Evolutionary conservation across 92 coral and sea anemone genomes (phyloP).

Genomic region (Siderastrea radians): DNA sequence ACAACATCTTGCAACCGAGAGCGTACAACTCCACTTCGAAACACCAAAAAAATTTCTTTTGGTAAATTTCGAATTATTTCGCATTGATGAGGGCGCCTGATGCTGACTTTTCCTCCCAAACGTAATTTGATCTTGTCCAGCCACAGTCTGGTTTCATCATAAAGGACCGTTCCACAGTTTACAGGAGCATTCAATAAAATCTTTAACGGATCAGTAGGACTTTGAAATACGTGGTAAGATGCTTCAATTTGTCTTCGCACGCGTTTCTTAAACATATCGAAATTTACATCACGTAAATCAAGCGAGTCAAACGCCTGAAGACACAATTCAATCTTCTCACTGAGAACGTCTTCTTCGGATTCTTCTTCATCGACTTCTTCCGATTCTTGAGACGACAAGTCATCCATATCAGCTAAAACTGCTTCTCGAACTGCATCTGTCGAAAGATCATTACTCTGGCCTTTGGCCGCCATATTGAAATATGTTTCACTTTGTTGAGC

Average conservation of each 20-base stretch:
- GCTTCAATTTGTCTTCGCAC: conserved; percentile 42
- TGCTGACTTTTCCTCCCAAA: conserved; percentile 47
- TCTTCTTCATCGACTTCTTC: conserved; percentile 33
- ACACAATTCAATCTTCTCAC: conserved; percentile 56
- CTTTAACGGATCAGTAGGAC: conserved; percentile 52
- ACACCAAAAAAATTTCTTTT: conserved; percentile 1
- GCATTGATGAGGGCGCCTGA: conserved; percentile 1
- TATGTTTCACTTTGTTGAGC: background rate
- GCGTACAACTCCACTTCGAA: background rate
- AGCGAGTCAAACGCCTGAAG: conserved; percentile 56
- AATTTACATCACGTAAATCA: conserved; percentile 44
- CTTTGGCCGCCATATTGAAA: conserved; percentile 32
- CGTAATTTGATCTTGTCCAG: conserved; percentile 49
- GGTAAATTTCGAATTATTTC: conserved; percentile 12
- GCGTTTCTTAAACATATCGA: conserved; percentile 37
- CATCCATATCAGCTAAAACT: conserved; percentile 35
- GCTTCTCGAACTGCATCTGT: conserved; percentile 38
- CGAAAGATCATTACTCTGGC: conserved; percentile 27
- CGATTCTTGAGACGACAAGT: conserved; percentile 29
- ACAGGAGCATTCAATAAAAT: conserved; percentile 45
- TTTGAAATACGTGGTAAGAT: conserved; percentile 46
- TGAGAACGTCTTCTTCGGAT: conserved; percentile 24
- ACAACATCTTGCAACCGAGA: conserved; percentile 32
- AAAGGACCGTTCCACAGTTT: conserved; percentile 56
- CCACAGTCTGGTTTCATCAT: conserved; percentile 56